Evolutionary conservation across 2,113 vertebrate species (phyloP).

Genomic region (Lagopus leucura): DNA sequence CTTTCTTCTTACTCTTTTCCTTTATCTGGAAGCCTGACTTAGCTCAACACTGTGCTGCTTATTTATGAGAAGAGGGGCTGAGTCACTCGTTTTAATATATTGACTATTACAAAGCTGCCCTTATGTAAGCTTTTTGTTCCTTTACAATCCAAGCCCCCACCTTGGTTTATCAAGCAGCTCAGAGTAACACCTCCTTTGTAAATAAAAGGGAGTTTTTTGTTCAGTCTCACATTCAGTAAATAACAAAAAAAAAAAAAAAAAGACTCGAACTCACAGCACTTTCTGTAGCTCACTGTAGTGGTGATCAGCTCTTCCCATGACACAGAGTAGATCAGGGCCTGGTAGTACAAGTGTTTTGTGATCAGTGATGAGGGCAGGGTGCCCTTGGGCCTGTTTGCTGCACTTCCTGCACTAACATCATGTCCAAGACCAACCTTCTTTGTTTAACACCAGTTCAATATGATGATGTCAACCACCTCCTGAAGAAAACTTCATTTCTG

Average conservation of each 20-base stretch:
- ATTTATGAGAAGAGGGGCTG: neutral
- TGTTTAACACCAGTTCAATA: neutral
- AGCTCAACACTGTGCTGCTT: neutral
- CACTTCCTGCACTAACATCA: neutral
- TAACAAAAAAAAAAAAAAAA: neutral
- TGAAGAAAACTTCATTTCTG: neutral
- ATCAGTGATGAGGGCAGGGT: neutral
- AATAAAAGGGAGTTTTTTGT: constrained; percentile 42
- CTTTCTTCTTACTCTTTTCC: neutral
- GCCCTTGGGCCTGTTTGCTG: neutral
- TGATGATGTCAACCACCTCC: neutral
- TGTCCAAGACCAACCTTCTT: neutral
- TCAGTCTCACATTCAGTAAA: neutral
- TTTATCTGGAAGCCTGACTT: neutral
- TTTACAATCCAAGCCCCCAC: neutral
- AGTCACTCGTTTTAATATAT: neutral
- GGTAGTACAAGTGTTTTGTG: neutral
- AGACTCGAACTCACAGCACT: neutral
- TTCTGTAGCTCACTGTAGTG: neutral
- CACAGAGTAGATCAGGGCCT: neutral
- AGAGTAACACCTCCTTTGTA: constrained; percentile 50
- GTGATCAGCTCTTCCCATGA: neutral
- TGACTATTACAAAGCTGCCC: constrained; percentile 16
- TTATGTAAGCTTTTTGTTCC: constrained; percentile 19
- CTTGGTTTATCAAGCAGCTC: constrained; percentile 6